phyloP scores from a whole-genome alignment of 2,113 vertebrate species.

The Coryphaenoides rupestris region DNA sequence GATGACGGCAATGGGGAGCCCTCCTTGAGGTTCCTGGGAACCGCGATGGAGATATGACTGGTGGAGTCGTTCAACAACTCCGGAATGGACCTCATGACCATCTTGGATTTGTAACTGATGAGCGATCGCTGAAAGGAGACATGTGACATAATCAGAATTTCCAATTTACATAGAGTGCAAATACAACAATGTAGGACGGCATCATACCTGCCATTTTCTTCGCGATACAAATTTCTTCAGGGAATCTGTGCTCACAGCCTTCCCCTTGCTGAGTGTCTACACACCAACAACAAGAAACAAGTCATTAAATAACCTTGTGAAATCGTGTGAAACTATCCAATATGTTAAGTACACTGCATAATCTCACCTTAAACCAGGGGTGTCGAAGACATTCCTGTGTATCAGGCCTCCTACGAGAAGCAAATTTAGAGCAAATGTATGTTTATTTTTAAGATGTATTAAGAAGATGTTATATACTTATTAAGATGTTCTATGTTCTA shows the following conservation, averaged over 20 bases:
- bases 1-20: conserved; percentile 83
- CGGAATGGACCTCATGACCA: conserved; percentile 91
- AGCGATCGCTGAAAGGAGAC: conserved; percentile 82
- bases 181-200: not conserved
- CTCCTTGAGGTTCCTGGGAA: conserved; percentile 84
- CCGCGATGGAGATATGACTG: conserved; percentile 87
- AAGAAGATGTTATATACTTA: too few species aligned
- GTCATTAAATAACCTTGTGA: not conserved
- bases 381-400: conserved; percentile 89
- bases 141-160: not conserved
- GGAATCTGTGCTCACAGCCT: conserved; percentile 85
- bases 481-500: too few species aligned
- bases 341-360: not conserved
- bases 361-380: conserved; percentile 92
- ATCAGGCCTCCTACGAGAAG: conserved; percentile 82
- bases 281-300: conserved; percentile 10
- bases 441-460: not conserved
- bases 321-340: too few species aligned
- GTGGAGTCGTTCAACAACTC: conserved; percentile 88
- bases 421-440: not conserved
- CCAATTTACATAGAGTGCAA: not conserved
- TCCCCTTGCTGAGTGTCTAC: conserved; percentile 87
- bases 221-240: conserved; percentile 92
- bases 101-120: conserved; percentile 96
- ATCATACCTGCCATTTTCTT: conserved; percentile 92